Conservation (phyloP, 2,888 invertebrate species). For the Noctua comes region DNA sequence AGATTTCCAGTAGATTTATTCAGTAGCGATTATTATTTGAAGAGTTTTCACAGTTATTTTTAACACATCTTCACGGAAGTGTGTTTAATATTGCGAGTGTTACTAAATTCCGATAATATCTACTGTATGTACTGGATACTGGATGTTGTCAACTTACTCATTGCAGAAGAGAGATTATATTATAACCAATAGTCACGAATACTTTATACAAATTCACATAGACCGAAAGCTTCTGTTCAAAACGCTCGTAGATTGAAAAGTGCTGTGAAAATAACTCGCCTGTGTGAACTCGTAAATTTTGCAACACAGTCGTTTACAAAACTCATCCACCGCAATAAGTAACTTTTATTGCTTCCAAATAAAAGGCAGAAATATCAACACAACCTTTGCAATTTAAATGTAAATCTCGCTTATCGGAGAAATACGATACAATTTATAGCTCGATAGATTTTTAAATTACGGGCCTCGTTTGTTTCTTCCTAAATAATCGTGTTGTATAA, state of each 20-base stretch:
- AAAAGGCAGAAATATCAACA: slow-evolving; percentile 46
- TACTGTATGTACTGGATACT: no score
- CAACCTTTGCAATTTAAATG: slow-evolving; percentile 38
- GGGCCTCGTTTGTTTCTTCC: neutral
- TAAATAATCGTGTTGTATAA: neutral
- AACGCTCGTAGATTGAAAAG: slow-evolving; percentile 26
- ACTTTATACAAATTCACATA: no score
- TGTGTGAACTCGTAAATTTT: slow-evolving; percentile 39
- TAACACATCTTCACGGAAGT: no score
- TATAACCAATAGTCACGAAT: no score
- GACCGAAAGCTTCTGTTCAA: neutral
- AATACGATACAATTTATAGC: neutral
- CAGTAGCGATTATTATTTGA: no score
- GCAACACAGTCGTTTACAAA: neutral
- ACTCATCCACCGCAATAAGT: slow-evolving; percentile 49
- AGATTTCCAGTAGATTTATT: no score
- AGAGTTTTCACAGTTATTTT: no score
- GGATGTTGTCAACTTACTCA: no score
- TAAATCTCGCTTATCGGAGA: slow-evolving; percentile 8
- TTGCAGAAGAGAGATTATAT: no score
- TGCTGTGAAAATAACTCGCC: slow-evolving; percentile 24
- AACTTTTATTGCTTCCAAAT: slow-evolving; percentile 46
- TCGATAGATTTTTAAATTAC: neutral
- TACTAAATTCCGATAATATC: no score
- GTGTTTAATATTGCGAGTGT: no score